Evolutionary conservation across 2,888 invertebrate species (phyloP), one percentile per base, ranked within the genome.

Genomic region (Orthosia cruda): DNA sequence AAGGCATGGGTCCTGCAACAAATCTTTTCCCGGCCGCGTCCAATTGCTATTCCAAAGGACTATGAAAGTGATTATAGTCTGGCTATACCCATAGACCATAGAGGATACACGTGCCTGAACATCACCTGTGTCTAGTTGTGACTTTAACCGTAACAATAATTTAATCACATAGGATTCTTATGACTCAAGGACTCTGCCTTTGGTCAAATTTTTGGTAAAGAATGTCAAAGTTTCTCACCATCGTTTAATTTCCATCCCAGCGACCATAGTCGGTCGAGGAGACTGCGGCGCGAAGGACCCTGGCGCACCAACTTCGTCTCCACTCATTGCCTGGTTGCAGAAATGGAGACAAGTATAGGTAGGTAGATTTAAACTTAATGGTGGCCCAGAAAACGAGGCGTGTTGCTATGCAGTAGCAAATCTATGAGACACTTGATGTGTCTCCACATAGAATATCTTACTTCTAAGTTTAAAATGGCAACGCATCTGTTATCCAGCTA

Each of bases 221-320:
- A 52, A 63, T 40, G 0, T 9, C 4, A 47, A 45, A 59, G 15
- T 52, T 3, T 54, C 77, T 88, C 84, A 95, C 95, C 94, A 90
- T 87, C 94, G 88, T 75, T 95, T 95, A 47, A 76, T 81, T 18
- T 94, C 95, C 20, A 70, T 45, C 3, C 93, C 92, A 13, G 88
- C 70, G 0, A 90, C 50, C 82, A 93, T 78, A 4, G 90, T 83
- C 0, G 90, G 83, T 0, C 92, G 91, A 0, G 94, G 94, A 0
- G 94, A 92, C 47, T 84, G 86, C 0, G 92, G 90, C 2, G 90
- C 77, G 67, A 88, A 92, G 13, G 81, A 77, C 0, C 89, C 88
- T 0, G 90, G 88, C 0, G 80, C 73, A 1, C 81, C 86, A 0
- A 85, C 79, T 57, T 95, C 94, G n/a, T 95, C 95, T 0, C 92